Conservation (phyloP, 1,140 invertebrate genomes). For the Drosophila funebris region DNA sequence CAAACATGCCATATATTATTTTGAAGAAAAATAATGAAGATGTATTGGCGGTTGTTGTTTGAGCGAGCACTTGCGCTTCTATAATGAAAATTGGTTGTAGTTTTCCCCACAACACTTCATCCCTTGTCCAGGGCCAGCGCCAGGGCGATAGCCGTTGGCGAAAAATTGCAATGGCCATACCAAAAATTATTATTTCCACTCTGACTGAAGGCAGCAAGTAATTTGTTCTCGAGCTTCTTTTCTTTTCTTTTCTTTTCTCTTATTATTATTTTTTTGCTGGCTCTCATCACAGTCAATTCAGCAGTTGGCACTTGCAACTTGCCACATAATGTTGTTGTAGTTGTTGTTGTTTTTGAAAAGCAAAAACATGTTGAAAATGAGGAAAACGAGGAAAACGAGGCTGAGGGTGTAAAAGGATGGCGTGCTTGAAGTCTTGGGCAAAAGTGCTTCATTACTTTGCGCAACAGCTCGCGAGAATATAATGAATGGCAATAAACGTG, state of each 20-base stretch:
- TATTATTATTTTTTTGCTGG: not conserved
- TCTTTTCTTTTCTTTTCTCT: not conserved
- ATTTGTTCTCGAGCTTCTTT: slow-evolving; percentile 61
- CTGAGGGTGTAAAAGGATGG: slow-evolving; percentile 48
- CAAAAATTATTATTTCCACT: slow-evolving; percentile 73
- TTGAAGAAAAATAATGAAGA: slow-evolving; percentile 72
- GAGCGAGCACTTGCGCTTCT: slow-evolving; percentile 28
- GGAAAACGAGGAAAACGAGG: not conserved
- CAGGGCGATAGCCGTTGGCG: not conserved
- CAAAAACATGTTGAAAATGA: slow-evolving; percentile 48
- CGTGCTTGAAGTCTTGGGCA: slow-evolving; percentile 32
- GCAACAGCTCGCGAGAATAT: slow-evolving; percentile 81
- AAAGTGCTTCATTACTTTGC: slow-evolving; percentile 82
- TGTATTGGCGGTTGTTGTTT: slow-evolving; percentile 59
- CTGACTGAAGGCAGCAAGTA: slow-evolving; percentile 40
- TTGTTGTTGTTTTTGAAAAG: slow-evolving; percentile 22
- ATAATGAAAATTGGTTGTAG: slow-evolving; percentile 71
- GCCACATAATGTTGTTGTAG: not conserved
- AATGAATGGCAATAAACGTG: slow-evolving; percentile 82
- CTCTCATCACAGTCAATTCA: slow-evolving; percentile 55
- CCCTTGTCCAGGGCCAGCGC: not conserved
- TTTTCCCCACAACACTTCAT: not conserved
- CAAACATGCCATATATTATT: slow-evolving; percentile 74
- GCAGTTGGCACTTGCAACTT: slow-evolving; percentile 36
- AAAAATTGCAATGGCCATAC: slow-evolving; percentile 56